phyloP scores from a whole-genome alignment of 2,113 vertebrate species.

The Ginglymostoma cirratum region DNA sequence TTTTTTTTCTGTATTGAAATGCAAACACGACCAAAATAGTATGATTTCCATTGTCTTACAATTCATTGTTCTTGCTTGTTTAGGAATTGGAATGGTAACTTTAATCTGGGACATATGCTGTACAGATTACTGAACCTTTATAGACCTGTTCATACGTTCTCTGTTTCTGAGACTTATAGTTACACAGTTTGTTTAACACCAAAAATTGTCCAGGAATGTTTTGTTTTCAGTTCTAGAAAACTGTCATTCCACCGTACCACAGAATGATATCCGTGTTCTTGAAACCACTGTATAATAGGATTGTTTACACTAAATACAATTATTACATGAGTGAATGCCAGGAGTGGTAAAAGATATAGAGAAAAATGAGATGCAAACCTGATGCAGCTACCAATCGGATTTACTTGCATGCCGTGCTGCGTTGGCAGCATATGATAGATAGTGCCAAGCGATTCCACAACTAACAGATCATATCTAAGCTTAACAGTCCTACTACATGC shows the following conservation, averaged over 20 bases:
- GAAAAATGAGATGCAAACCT: too few species aligned
- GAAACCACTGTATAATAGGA: neutral
- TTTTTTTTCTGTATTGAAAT: conserved; percentile 51
- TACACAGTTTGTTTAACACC: neutral
- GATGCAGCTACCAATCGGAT: too few species aligned
- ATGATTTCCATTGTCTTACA: neutral
- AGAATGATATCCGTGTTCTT: too few species aligned
- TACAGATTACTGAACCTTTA: neutral
- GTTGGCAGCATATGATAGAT: too few species aligned
- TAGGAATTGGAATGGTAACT: neutral
- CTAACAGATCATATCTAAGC: too few species aligned
- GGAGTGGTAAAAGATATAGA: too few species aligned
- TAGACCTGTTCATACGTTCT: neutral
- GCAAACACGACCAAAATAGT: conserved; percentile 40
- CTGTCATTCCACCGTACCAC: neutral
- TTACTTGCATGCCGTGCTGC: too few species aligned
- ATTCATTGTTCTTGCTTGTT: neutral
- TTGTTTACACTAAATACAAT: neutral
- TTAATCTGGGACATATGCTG: neutral
- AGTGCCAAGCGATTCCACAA: too few species aligned
- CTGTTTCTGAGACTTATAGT: neutral
- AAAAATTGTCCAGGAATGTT: neutral
- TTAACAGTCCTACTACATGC: too few species aligned
- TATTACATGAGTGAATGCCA: too few species aligned
- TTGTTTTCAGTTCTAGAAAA: neutral